phyloP scores from a whole-genome alignment of 2,888 invertebrate genomes.

The Drosophila histrio region DNA sequence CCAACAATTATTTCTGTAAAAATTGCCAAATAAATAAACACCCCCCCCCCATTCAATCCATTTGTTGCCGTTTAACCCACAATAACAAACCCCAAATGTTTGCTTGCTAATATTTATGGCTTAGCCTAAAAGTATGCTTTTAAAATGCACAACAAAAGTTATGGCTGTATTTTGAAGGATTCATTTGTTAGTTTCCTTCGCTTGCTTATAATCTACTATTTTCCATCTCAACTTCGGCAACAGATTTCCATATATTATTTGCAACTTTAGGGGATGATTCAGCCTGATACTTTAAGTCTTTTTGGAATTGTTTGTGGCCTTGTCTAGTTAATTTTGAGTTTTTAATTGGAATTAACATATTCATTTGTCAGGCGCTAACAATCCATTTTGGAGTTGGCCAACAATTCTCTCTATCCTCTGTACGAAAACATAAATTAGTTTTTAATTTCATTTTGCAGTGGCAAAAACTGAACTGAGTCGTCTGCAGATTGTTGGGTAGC shows the following conservation, averaged over 20 bases:
- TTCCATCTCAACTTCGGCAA: neutral
- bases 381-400: conserved; percentile 30
- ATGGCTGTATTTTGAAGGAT: too few relatives aligned
- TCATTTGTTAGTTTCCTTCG: too few relatives aligned
- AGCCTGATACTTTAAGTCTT: neutral
- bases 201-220: too few relatives aligned
- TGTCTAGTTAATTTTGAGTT: conserved; percentile 7
- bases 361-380: conserved; percentile 30
- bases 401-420: conserved; percentile 22
- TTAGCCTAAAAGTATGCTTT: too few relatives aligned
- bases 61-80: too few relatives aligned
- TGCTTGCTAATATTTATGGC: too few relatives aligned
- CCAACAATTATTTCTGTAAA: too few relatives aligned
- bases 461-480: conserved; percentile 18
- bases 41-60: too few relatives aligned
- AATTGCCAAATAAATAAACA: too few relatives aligned
- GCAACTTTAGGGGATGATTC: neutral
- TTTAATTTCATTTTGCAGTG: conserved; percentile 54
- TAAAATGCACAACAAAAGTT: too few relatives aligned
- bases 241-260: neutral
- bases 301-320: neutral
- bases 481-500: conserved; percentile 44
- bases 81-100: too few relatives aligned
- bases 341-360: conserved; percentile 59
- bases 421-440: conserved; percentile 53